phyloP scores from a whole-genome alignment of 2,113 vertebrate species.

The Reinhardtius hippoglossoides region DNA sequence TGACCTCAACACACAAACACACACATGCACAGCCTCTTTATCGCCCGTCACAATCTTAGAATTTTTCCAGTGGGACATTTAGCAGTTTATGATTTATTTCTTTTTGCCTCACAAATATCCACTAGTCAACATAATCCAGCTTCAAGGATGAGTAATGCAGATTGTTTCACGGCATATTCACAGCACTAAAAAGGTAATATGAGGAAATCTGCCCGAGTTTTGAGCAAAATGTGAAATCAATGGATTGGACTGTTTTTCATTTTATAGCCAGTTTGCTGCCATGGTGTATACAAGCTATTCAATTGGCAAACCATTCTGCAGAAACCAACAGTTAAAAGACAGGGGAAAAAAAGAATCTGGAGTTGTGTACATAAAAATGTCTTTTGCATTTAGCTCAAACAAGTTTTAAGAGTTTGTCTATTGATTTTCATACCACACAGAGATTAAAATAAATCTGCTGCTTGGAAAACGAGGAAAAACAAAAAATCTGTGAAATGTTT shows the following conservation, averaged over 20 bases:
- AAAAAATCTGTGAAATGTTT: not conserved
- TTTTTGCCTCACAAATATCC: no score
- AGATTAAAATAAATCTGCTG: not conserved
- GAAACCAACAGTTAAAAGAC: not conserved
- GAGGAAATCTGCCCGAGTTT: not conserved
- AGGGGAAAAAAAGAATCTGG: no score
- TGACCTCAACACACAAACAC: not conserved
- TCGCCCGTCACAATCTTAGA: not conserved
- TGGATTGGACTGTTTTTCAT: not conserved
- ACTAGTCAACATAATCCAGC: not conserved
- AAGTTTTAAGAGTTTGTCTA: not conserved
- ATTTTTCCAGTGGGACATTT: not conserved
- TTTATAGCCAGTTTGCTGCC: not conserved
- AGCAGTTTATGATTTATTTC: conserved; percentile 1
- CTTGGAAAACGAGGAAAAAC: not conserved
- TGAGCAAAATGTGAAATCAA: not conserved
- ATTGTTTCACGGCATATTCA: not conserved
- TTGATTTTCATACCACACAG: not conserved
- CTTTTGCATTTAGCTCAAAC: not conserved
- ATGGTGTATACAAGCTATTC: not conserved
- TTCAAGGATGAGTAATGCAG: not conserved
- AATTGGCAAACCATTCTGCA: not conserved
- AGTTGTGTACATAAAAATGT: no score
- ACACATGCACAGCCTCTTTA: not conserved
- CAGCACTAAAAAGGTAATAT: not conserved